These are phyloP conservation scores for human DNA, from an alignment of 2,113 vertebrate species.

Conservation along the genomic window DNA sequence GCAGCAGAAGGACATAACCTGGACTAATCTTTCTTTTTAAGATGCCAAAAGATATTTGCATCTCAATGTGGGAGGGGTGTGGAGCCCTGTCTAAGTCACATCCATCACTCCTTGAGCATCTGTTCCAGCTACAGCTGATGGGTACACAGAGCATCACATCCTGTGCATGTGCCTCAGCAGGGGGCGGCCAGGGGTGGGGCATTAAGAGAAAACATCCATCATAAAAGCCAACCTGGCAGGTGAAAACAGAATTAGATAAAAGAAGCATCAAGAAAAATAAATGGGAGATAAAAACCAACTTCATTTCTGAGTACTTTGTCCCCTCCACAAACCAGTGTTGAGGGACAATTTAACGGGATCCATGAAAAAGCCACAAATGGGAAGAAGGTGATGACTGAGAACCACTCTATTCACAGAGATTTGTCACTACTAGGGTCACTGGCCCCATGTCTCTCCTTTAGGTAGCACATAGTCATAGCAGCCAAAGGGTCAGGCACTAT, in stretches of 20 bases:
- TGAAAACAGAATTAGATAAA: background rate
- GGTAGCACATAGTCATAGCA: background rate
- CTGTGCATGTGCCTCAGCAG: fast-evolving
- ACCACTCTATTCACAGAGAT: background rate
- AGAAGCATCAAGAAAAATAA: background rate
- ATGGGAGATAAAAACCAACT: background rate
- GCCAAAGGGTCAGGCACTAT: background rate
- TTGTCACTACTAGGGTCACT: background rate
- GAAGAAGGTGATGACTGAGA: background rate
- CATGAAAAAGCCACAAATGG: background rate
- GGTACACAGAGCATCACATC: background rate
- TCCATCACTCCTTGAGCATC: conserved; percentile 71
- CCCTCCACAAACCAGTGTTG: background rate
- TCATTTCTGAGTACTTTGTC: background rate
- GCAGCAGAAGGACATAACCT: conserved; percentile 50
- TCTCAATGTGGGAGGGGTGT: conserved; percentile 76
- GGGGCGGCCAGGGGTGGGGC: background rate
- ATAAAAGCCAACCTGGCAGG: background rate
- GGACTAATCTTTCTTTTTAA: conserved; percentile 75
- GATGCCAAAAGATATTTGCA: conserved; percentile 82
- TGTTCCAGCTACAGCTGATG: conserved; percentile 64
- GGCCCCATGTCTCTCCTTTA: fast-evolving
- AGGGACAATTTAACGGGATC: background rate
- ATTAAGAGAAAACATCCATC: background rate
- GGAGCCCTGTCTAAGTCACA: conserved; percentile 69